Evolutionary conservation across 1,140 invertebrate species (phyloP).

Genomic region (Stegodyphus mimosarum): DNA sequence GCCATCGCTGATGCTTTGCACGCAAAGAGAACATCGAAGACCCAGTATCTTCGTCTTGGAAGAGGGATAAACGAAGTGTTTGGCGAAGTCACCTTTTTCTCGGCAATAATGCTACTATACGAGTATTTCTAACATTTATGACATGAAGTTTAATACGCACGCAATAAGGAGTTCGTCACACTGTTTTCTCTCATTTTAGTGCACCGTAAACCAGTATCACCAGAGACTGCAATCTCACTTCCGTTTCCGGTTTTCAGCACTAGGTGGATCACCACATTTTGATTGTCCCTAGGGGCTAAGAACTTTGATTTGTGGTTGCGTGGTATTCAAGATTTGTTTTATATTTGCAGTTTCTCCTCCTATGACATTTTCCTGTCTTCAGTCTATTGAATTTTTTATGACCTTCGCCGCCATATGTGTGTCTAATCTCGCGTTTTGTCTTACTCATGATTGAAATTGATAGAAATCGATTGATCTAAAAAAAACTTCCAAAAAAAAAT

Average conservation of each 20-base stretch:
- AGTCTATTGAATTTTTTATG: too few relatives aligned
- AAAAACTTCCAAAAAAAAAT: too few relatives aligned
- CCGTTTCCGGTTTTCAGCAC: slow-evolving; percentile 17
- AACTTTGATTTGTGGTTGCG: background rate
- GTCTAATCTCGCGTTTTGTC: too few relatives aligned
- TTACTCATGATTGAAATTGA: too few relatives aligned
- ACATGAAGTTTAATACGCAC: background rate
- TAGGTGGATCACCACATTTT: background rate
- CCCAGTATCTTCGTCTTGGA: background rate
- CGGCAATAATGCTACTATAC: slow-evolving; percentile 4
- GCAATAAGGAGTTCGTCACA: slow-evolving; percentile 16
- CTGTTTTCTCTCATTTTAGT: background rate
- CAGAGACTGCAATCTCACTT: background rate
- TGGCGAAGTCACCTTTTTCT: background rate
- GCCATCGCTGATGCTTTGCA: background rate
- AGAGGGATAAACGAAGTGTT: slow-evolving; percentile 11
- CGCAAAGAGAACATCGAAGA: slow-evolving; percentile 1
- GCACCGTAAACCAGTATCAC: background rate
- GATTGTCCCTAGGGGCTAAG: background rate
- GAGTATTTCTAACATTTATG: background rate
- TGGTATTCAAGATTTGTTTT: background rate
- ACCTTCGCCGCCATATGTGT: too few relatives aligned
- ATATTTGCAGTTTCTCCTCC: too few relatives aligned
- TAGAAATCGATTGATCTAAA: too few relatives aligned
- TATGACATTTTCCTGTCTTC: too few relatives aligned